phyloP scores from a whole-genome alignment of 2,888 invertebrate species.

The Autographa pulchrina region DNA sequence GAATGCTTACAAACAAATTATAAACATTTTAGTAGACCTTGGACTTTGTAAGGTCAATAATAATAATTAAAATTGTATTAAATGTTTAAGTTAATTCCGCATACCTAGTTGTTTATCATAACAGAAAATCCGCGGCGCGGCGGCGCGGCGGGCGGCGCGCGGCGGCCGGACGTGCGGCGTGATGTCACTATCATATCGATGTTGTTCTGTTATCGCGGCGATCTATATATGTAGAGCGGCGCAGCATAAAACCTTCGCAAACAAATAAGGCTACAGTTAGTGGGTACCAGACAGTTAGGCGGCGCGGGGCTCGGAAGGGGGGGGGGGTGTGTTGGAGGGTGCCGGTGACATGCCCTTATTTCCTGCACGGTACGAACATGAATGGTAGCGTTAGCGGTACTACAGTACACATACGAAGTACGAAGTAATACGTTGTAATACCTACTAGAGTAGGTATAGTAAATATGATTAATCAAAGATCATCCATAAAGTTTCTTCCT shows the following conservation, averaged over 20 bases:
- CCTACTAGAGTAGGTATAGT: no score
- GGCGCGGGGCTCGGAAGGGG: background rate
- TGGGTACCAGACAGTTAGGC: background rate
- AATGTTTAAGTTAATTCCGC: background rate
- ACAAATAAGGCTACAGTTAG: constrained; percentile 25
- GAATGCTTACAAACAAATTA: background rate
- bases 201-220: constrained; percentile 14
- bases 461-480: no score
- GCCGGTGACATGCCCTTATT: background rate
- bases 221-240: constrained; percentile 2
- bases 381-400: background rate
- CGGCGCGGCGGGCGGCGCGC: no score
- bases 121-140: background rate
- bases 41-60: constrained; percentile 27
- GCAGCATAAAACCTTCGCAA: constrained; percentile 24
- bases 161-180: no score
- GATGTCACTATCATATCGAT: constrained; percentile 10
- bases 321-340: background rate
- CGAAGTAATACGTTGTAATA: background rate
- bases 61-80: background rate
- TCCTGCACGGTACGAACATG: background rate
- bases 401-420: background rate
- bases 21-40: constrained; percentile 25
- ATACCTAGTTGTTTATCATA: background rate
- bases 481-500: no score